Evolutionary conservation across 2,888 invertebrate species (phyloP).

Genomic region (Piscicola geometra): DNA sequence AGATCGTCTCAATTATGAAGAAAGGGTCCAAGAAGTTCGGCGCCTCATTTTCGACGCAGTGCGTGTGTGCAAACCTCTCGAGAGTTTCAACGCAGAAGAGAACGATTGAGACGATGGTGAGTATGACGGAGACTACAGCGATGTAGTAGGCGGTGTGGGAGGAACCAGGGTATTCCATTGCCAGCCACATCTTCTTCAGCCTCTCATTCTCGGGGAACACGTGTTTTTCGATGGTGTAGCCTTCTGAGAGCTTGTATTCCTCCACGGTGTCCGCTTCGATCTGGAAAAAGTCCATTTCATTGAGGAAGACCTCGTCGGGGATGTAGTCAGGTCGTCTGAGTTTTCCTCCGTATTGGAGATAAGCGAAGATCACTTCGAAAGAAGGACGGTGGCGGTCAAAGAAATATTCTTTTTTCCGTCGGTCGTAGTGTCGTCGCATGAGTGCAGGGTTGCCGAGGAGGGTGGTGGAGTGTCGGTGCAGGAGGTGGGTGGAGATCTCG

Average conservation of each 20-base stretch:
- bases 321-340: constrained; percentile 53
- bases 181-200: constrained; percentile 53
- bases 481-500: constrained; percentile 51
- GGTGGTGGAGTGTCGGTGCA: constrained; percentile 53
- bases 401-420: constrained; percentile 52
- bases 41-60: constrained; percentile 49
- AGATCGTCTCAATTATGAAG: constrained; percentile 58
- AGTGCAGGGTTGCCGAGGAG: constrained; percentile 54
- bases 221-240: constrained; percentile 51
- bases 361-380: constrained; percentile 55
- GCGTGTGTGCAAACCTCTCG: constrained; percentile 47
- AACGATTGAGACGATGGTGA: constrained; percentile 53
- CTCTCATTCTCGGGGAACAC: constrained; percentile 50
- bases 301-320: constrained; percentile 54
- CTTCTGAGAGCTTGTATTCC: constrained; percentile 53
- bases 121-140: constrained; percentile 53
- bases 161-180: constrained; percentile 56
- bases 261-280: constrained; percentile 53
- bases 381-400: constrained; percentile 55
- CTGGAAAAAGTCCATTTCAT: constrained; percentile 54
- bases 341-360: constrained; percentile 54
- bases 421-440: constrained; percentile 52
- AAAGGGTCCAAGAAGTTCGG: constrained; percentile 54
- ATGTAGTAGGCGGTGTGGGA: constrained; percentile 52
- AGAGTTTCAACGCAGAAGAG: constrained; percentile 55